Evolutionary conservation across 2,888 invertebrate species (phyloP), one percentile per base, ranked within the genome.

Genomic region (Drosophila neutralis): DNA sequence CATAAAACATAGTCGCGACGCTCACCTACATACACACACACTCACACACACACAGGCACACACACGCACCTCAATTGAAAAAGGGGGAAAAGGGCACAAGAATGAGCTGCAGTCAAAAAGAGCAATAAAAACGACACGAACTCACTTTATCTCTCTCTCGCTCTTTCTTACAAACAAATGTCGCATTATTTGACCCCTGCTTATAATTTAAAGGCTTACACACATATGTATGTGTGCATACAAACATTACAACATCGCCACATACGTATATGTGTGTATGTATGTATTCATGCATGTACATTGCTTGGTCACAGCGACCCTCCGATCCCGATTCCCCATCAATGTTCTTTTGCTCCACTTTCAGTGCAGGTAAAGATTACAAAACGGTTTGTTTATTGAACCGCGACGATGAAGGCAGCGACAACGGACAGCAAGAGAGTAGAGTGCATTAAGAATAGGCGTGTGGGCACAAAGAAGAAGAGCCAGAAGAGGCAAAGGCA

Each of bases 281-380:
- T 35, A 58, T 18, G 2, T 31, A 13, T 24, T 15, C n/a, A 29
- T 48, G 29, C 18, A 35, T 24, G 18, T 36, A 24, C 38, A 24
- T 24, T 24, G 67, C 21, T 54, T 49, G 57, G 52, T 40, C 56
- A 57, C 21, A 54, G 38, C 33, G 38, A 56, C 60, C 64, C 58
- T 62, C 15, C 57, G 49, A 40, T 60, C 33, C 49, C 56, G 57
- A 52, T 57, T 53, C 63, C 63, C 58, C 40, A 56, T 54, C 66
- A 57, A 49, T 65, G 51, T 68, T 67, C 51, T 66, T 76, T 63
- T 84, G 83, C 89, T 80, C 83, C 81, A 84, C 62, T 86, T 89
- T 73, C 51, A 40, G 58, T 69, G 65, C 83, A 83, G 89, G 89
- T 89, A 83, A 70, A 78, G 89, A 83, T 83, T 86, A 89, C 89